Evolutionary conservation across 2,888 invertebrate species (phyloP), one percentile per base, ranked within the genome.

Genomic region (Anaspis maculata): DNA sequence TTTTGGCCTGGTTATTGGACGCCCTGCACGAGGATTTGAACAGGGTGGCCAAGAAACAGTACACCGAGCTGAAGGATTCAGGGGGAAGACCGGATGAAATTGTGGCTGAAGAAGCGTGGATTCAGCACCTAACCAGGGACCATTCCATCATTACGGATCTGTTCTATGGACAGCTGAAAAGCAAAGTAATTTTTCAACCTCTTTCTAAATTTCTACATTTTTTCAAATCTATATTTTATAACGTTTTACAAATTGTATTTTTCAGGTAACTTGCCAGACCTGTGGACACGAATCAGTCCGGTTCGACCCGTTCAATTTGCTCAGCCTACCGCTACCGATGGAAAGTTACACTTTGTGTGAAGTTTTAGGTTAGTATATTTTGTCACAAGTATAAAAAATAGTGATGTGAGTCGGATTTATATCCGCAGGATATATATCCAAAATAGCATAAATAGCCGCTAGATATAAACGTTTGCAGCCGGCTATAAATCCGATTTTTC

Each of bases 1-100:
- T 94, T 46, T 74, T 94, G 16, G 89, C 90, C 30, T 92, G 92
- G 79, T 69, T 94, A 45, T 70, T 94, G 51, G 92, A 94, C 69
- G 83, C 88, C 29, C 72, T 94, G 46, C 92, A 94, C 66, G 91
- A 92, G 70, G 91, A 92, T 66, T 72, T 92, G 44, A 91, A 91
- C 69, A 70, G 90, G 7, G 87, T 87, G 1, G 70, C 74, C 25
- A 66, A 66, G 30, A 79, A 79, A 51, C 79, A 83, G 1, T 85
- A 85, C 54, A 69, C 77, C 3, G 80, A 82, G 56, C 61, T 84
- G 21, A 79, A 81, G 52, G 83, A 86, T 60, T 82, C 81, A 27
- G 80, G 80, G 61, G 83, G 83, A 1, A 64, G 86, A 23, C 79
- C 86, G 1, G 88, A 88, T 64, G 78, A 79, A 54, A 64, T 70